Base-by-base conservation (phyloP, 2,797 vertebrate genomes). In the Huso huso region DNA sequence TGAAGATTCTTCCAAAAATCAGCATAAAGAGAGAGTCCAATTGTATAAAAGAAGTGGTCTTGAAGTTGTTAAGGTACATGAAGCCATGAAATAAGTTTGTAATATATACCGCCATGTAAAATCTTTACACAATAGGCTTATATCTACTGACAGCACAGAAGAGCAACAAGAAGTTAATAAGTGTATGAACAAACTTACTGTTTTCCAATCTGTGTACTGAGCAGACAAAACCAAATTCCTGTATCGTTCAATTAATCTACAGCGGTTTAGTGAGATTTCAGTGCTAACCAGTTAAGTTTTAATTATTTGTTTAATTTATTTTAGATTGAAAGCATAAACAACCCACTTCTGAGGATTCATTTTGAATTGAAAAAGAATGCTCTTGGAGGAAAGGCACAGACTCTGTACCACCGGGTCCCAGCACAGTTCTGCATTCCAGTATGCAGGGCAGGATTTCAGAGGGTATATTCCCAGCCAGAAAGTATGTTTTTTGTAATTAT, bases 321-420 rank as follows among this genome's bases (percentile, higher is more conserved):
- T 8, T 69, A 98, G 96, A 58, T 93, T 57, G 91, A 94, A 15
- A 76, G 72, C 74, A 84, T 97, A 70, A 11, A 84, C 11, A 96
- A 95, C 73, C 0, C 1, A 0, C 1, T 74, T 1, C 79, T 97
- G 72, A 10, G 63, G 71, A 6, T 7, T 59, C 69, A 85, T 50
- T 95, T 92, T 74, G 66, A 87, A 1, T 49, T 69, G 6, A 90
- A 89, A 77, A 83, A 76, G 75, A 74, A 61, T 0, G 80, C 79
- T 10, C 50, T 84, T 0, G 67, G 80, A 70, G 12, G 0, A 49
- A 8, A 0, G 60, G 67, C 59, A 0, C 1, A 62, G 18, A 61
- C 0, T 4, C 67, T 96, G 73, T 90, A 91, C 64, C 93, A 95
- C 68, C 11, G 67, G 7, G 83, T 97, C 57, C 88, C 91, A 1